Conservation (phyloP, 2,888 invertebrate species). For the Zootermopsis nevadensis region DNA sequence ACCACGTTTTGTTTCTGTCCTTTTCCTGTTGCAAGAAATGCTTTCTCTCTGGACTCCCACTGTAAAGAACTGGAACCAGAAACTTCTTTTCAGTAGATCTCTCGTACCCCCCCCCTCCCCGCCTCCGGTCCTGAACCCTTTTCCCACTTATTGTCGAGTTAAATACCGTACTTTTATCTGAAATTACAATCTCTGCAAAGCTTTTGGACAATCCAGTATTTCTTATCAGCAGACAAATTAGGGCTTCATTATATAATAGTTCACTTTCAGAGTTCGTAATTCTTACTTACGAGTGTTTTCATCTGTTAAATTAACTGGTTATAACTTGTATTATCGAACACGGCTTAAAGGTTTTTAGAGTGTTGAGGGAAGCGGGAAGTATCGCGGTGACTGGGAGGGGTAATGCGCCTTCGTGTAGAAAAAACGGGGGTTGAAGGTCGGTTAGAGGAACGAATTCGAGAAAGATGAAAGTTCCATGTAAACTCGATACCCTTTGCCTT, state of each 20-base stretch:
- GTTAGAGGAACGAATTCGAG: background rate
- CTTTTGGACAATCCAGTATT: slow-evolving; percentile 14
- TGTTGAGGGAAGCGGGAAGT: background rate
- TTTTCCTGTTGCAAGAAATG: no score
- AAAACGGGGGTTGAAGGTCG: background rate
- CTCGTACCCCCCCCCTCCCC: no score
- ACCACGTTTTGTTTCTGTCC: no score
- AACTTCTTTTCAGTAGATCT: no score
- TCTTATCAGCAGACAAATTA: slow-evolving; percentile 27
- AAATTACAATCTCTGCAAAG: background rate
- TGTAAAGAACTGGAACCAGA: no score
- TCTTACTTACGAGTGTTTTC: slow-evolving; percentile 27
- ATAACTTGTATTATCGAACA: slow-evolving; percentile 6
- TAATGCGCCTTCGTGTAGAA: background rate
- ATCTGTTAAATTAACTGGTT: slow-evolving; percentile 17
- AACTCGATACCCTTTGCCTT: no score
- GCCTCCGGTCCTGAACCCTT: no score
- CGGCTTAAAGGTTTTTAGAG: background rate
- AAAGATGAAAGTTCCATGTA: no score
- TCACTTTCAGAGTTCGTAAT: slow-evolving; percentile 24
- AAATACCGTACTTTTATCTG: background rate
- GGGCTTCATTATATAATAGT: slow-evolving; percentile 9
- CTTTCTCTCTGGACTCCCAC: no score
- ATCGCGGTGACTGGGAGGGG: background rate
- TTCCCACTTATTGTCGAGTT: slow-evolving; percentile 7